Conservation (phyloP, 2,888 invertebrate species). For the Nebria brevicollis region DNA sequence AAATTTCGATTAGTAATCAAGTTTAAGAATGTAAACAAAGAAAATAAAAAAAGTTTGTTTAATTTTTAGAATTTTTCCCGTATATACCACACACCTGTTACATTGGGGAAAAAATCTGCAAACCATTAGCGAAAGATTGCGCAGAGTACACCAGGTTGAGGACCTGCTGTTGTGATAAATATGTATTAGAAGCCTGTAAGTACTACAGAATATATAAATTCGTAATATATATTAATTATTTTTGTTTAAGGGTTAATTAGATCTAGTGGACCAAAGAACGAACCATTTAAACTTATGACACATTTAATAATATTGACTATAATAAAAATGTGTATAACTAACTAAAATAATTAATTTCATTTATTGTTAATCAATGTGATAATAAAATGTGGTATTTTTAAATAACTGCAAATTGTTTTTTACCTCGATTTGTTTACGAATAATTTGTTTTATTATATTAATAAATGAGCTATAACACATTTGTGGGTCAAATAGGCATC, state of each 20-base stretch:
- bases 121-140: constrained; percentile 70
- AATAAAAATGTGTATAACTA: constrained; percentile 28
- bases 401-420: not conserved
- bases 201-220: constrained; percentile 47
- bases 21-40: not conserved
- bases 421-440: no score
- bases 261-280: constrained; percentile 42
- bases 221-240: constrained; percentile 6
- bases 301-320: constrained; percentile 24
- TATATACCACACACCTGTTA: constrained; percentile 77
- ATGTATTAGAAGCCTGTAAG: constrained; percentile 71
- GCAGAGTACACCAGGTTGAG: constrained; percentile 70
- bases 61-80: constrained; percentile 70
- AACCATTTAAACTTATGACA: not conserved
- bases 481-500: not conserved
- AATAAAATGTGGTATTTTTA: constrained; percentile 43
- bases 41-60: constrained; percentile 28
- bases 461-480: not conserved
- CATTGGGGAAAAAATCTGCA: constrained; percentile 70
- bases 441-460: no score
- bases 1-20: not conserved
- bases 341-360: constrained; percentile 13
- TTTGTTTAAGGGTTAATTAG: constrained; percentile 48
- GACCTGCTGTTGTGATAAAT: constrained; percentile 73
- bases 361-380: constrained; percentile 38